These are phyloP conservation scores for Archaeoteleia sp. DNA, from an alignment of 2,888 invertebrate species.

Conservation along the genomic window DNA sequence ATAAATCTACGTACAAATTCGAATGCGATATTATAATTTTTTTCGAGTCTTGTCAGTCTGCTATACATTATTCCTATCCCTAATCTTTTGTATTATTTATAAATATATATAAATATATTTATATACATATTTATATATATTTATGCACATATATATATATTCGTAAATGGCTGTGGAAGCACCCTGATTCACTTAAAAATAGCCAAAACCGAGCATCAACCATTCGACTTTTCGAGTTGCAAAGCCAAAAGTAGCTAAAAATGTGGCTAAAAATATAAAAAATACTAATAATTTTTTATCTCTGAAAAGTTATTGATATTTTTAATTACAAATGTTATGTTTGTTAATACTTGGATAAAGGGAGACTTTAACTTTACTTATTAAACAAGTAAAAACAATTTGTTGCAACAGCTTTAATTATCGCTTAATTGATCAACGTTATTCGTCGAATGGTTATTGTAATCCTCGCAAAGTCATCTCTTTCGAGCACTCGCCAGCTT, in stretches of 20 bases:
- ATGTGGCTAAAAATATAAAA: constrained; percentile 11
- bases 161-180: constrained; percentile 66
- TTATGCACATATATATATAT: constrained; percentile 44
- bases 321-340: too few species aligned
- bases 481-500: constrained; percentile 26
- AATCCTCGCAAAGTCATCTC: constrained; percentile 11
- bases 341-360: too few species aligned
- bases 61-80: constrained; percentile 57
- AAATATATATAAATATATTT: too few species aligned
- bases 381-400: too few species aligned
- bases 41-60: constrained; percentile 65
- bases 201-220: constrained; percentile 26
- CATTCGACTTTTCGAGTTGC: too few species aligned
- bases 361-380: too few species aligned
- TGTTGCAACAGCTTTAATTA: constrained; percentile 1
- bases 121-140: constrained; percentile 42
- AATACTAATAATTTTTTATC: too few species aligned
- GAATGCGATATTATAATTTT: constrained; percentile 29
- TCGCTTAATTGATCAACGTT: neutral
- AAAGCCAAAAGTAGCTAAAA: constrained; percentile 44
- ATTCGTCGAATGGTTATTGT: constrained; percentile 4
- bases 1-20: constrained; percentile 10
- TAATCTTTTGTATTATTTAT: constrained; percentile 50
- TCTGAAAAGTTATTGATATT: too few species aligned
- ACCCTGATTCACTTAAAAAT: constrained; percentile 71